phyloP scores from a whole-genome alignment of 2,797 vertebrate species.

The Astyanax mexicanus region DNA sequence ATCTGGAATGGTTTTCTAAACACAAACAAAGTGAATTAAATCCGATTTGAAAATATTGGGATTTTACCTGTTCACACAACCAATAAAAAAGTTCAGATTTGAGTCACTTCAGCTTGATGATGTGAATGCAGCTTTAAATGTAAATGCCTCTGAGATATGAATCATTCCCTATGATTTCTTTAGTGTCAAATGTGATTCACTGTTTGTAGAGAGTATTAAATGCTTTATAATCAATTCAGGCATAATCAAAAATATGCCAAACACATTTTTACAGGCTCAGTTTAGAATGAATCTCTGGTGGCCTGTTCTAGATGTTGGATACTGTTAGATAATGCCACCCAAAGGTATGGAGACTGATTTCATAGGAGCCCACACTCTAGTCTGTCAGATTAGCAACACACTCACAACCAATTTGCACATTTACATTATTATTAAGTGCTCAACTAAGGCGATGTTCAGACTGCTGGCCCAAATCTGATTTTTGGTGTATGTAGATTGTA shows the following conservation, averaged over 20 bases:
- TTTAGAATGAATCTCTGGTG: not conserved
- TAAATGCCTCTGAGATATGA: not conserved
- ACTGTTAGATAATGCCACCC: not conserved
- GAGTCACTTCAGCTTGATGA: no score
- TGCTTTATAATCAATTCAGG: conserved; percentile 1
- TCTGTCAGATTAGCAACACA: not conserved
- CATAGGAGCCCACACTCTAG: conserved; percentile 53
- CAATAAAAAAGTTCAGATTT: no score
- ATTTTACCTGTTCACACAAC: no score
- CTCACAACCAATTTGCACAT: not conserved
- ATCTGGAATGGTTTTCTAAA: no score
- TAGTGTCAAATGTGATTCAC: not conserved
- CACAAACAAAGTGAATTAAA: no score
- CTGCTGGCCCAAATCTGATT: no score
- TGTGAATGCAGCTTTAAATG: no score
- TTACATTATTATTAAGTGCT: not conserved
- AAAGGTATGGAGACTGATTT: conserved; percentile 56
- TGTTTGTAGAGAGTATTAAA: not conserved
- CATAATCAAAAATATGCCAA: conserved; percentile 6
- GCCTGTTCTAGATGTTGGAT: conserved; percentile 9
- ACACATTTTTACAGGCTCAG: conserved; percentile 34
- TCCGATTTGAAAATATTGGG: no score
- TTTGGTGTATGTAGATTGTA: no score
- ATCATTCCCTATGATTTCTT: not conserved
- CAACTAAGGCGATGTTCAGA: no score